These are phyloP conservation scores for Rhaphigaster nebulosa DNA, from an alignment of 2,888 invertebrate genomes.

Conservation along the genomic window DNA sequence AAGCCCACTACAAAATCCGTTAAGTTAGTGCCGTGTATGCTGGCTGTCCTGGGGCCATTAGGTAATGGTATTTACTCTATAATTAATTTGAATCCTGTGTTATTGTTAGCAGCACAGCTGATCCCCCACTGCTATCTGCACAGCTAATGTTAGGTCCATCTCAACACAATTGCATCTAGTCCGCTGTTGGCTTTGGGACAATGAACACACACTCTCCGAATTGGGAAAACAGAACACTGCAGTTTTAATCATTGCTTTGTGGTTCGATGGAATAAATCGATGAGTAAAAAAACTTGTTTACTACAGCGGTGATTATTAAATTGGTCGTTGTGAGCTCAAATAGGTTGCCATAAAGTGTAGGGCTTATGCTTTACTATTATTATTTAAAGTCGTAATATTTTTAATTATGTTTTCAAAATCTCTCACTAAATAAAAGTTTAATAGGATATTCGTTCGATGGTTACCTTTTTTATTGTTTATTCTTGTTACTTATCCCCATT, in stretches of 20 bases:
- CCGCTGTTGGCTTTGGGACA: background rate
- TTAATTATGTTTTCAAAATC: too few relatives aligned
- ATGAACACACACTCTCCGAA: background rate
- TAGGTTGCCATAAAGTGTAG: too few relatives aligned
- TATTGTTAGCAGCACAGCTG: background rate
- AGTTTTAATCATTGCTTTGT: background rate
- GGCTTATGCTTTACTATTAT: too few relatives aligned
- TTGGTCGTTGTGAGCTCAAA: too few relatives aligned
- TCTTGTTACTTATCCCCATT: too few relatives aligned
- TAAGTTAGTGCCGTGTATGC: background rate
- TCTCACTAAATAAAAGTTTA: too few relatives aligned
- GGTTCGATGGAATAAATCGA: background rate
- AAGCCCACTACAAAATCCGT: background rate
- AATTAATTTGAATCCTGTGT: slow-evolving; percentile 34
- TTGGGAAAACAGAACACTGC: background rate
- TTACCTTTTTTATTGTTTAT: too few relatives aligned
- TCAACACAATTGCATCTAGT: background rate
- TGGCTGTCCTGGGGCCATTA: background rate
- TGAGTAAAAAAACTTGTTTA: background rate
- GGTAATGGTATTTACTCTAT: slow-evolving; percentile 39
- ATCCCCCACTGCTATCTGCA: background rate
- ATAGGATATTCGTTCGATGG: too few relatives aligned
- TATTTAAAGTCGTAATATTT: too few relatives aligned
- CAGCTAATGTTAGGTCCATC: background rate
- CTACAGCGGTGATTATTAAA: too few relatives aligned